Evolutionary conservation across 2,797 vertebrate species (phyloP).

Genomic region (Galaxias olidus): DNA sequence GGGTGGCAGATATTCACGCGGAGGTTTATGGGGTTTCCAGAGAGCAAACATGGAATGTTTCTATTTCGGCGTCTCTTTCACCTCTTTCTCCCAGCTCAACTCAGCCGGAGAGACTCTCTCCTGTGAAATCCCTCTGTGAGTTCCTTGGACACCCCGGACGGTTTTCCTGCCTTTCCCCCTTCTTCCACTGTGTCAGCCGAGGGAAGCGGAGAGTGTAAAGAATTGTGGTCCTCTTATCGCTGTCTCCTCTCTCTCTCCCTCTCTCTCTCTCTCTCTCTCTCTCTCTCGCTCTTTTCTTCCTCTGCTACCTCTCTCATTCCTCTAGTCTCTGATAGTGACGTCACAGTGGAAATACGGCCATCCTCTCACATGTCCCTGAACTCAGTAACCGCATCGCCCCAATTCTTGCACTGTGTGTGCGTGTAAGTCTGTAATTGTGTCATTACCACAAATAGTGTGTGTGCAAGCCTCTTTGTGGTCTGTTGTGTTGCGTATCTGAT

Average conservation of each 20-base stretch:
- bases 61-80: constrained; percentile 61
- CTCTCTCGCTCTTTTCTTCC: constrained; percentile 21
- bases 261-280: constrained; percentile 21
- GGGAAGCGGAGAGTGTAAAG: too few relatives aligned
- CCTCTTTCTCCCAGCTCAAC: constrained; percentile 24
- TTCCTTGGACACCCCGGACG: constrained; percentile 20
- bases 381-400: constrained; percentile 38
- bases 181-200: neutral
- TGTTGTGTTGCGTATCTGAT: neutral
- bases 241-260: too few relatives aligned
- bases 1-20: constrained; percentile 32
- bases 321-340: constrained; percentile 35
- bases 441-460: neutral
- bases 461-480: neutral
- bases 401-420: constrained; percentile 41
- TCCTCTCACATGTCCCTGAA: constrained; percentile 47
- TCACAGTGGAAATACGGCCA: constrained; percentile 45
- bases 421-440: neutral
- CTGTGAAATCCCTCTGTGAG: constrained; percentile 47
- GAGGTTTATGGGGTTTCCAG: constrained; percentile 55
- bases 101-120: constrained; percentile 19
- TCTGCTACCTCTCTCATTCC: constrained; percentile 39
- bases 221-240: too few relatives aligned
- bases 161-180: too few relatives aligned
- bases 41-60: constrained; percentile 60